Conservation (phyloP, 2,797 vertebrate genomes). For the Propithecus deckenii region DNA sequence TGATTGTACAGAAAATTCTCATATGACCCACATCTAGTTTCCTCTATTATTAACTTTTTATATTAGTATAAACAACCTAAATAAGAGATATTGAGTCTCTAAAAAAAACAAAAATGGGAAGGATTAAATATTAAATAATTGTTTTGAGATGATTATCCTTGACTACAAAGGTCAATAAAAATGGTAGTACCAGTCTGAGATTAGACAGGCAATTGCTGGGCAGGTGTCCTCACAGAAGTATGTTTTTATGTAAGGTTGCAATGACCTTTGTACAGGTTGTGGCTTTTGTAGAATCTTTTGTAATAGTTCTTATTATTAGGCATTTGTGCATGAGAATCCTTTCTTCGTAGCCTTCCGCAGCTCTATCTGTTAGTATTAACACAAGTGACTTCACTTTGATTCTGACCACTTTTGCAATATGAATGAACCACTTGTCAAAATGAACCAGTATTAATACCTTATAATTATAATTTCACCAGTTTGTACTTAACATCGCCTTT, state of each 20-base stretch:
- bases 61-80: background rate
- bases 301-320: background rate
- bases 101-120: background rate
- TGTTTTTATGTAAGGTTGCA: background rate
- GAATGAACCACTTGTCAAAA: background rate
- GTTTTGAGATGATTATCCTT: background rate
- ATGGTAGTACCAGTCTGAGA: background rate
- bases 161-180: background rate
- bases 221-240: background rate
- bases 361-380: background rate
- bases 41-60: background rate
- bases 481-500: background rate
- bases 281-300: background rate
- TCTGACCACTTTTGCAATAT: background rate
- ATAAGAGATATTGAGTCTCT: background rate
- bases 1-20: background rate
- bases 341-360: background rate
- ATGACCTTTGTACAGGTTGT: background rate
- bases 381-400: background rate
- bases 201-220: background rate
- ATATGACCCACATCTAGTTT: background rate
- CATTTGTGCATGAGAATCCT: background rate
- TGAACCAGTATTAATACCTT: background rate
- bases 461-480: background rate
- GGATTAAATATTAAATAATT: background rate